phyloP scores from a whole-genome alignment of 2,888 invertebrate species.

The Meteorus cinctellus region DNA sequence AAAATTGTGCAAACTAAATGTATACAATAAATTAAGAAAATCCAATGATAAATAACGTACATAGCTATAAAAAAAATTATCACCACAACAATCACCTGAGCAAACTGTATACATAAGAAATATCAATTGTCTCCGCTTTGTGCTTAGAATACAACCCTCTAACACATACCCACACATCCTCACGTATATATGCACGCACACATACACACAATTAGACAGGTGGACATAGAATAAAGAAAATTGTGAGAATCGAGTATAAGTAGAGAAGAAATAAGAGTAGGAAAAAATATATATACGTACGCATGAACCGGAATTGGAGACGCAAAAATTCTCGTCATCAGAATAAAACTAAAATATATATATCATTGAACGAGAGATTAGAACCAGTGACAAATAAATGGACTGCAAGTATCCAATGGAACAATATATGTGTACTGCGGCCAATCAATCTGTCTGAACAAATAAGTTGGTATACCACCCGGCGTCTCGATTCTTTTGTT shows the following conservation, averaged over 20 bases:
- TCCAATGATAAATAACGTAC: neutral
- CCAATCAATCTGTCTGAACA: neutral
- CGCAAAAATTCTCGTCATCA: neutral
- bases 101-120: neutral
- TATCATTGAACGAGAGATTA: neutral
- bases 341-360: neutral
- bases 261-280: constrained; percentile 4
- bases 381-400: neutral
- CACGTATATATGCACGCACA: neutral
- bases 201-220: constrained; percentile 26
- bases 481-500: constrained; percentile 40
- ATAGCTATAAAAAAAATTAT: neutral
- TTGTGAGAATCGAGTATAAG: neutral
- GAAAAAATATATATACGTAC: constrained; percentile 23
- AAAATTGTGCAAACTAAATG: neutral
- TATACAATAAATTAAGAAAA: neutral
- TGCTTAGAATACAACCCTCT: neutral
- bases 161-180: neutral
- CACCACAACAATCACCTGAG: neutral
- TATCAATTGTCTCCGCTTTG: neutral
- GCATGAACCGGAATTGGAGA: constrained; percentile 14
- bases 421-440: neutral
- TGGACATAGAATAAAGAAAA: constrained; percentile 24
- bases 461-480: neutral
- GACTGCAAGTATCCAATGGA: neutral